phyloP scores from a whole-genome alignment of 2,888 invertebrate species.

The Drosophila melanosoma region DNA sequence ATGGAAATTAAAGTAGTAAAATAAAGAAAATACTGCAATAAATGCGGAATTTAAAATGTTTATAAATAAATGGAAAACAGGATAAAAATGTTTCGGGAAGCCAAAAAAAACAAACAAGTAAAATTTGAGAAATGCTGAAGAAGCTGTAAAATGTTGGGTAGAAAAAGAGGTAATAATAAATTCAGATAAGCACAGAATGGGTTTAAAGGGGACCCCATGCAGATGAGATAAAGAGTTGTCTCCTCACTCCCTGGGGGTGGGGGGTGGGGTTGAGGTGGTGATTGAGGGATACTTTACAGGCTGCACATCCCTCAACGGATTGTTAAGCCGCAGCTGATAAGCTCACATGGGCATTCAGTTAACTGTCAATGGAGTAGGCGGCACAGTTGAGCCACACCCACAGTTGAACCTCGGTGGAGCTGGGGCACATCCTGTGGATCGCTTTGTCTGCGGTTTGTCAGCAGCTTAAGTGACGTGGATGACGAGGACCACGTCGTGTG shows the following conservation, averaged over 20 bases:
- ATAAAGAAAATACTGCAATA: neutral
- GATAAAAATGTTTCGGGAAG: neutral
- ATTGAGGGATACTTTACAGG: constrained; percentile 17
- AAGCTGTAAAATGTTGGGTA: neutral
- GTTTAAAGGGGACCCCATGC: neutral
- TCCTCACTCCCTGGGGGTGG: constrained; percentile 1
- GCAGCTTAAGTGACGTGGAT: constrained; percentile 29
- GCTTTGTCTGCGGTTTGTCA: constrained; percentile 73
- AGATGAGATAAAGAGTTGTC: neutral
- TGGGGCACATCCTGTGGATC: constrained; percentile 52
- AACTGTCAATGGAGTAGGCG: constrained; percentile 59
- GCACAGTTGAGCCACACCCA: constrained; percentile 36
- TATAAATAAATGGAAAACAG: neutral
- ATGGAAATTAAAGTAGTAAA: neutral
- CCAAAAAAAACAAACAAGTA: neutral
- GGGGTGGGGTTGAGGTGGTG: neutral
- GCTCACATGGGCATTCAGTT: constrained; percentile 50
- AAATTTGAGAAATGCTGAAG: neutral
- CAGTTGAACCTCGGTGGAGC: neutral
- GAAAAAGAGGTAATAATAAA: constrained; percentile 19
- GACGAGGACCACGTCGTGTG: constrained; percentile 47
- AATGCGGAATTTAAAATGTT: neutral
- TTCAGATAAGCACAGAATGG: neutral
- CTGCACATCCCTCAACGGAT: constrained; percentile 38
- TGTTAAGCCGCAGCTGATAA: constrained; percentile 50